Conservation (phyloP, 2,797 vertebrate genomes). For the Sphaeramia orbicularis region DNA sequence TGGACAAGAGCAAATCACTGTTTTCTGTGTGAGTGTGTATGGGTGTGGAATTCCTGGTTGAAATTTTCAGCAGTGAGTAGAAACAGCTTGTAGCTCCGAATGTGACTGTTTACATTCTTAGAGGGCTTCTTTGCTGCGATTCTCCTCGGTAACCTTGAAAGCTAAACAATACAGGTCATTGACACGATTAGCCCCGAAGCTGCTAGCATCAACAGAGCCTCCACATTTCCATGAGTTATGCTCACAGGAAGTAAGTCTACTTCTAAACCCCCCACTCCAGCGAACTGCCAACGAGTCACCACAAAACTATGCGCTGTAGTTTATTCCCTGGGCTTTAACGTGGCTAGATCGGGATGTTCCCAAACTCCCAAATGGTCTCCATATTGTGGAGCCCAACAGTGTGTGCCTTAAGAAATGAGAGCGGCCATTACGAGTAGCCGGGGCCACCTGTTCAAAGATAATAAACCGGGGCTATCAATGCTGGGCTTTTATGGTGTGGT, state of each 20-base stretch:
- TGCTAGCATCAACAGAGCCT: constrained; percentile 63
- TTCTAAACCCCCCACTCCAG: constrained; percentile 20
- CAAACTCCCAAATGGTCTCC: constrained; percentile 75
- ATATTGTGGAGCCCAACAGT: constrained; percentile 43
- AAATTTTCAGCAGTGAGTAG: constrained; percentile 40
- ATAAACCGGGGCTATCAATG: constrained; percentile 83
- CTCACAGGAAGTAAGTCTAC: constrained; percentile 68
- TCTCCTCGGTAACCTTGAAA: constrained; percentile 72
- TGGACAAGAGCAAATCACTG: constrained; percentile 45
- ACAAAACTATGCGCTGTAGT: constrained; percentile 69
- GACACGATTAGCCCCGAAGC: constrained; percentile 71
- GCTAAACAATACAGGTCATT: constrained; percentile 78
- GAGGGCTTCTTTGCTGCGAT: constrained; percentile 64
- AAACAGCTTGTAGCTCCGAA: constrained; percentile 64
- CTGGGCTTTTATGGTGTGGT: constrained; percentile 79
- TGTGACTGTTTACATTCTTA: constrained; percentile 76
- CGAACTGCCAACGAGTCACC: constrained; percentile 65
- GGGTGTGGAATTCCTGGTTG: constrained; percentile 59
- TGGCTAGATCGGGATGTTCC: constrained; percentile 69
- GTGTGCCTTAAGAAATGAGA: constrained; percentile 57
- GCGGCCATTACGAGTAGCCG: constrained; percentile 61
- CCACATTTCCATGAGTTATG: constrained; percentile 59
- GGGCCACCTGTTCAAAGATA: constrained; percentile 86
- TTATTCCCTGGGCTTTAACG: constrained; percentile 64
- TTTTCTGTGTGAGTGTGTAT: constrained; percentile 32